These are phyloP conservation scores for Philopotamus ludificatus DNA, from an alignment of 1,140 invertebrate species.

Conservation along the genomic window DNA sequence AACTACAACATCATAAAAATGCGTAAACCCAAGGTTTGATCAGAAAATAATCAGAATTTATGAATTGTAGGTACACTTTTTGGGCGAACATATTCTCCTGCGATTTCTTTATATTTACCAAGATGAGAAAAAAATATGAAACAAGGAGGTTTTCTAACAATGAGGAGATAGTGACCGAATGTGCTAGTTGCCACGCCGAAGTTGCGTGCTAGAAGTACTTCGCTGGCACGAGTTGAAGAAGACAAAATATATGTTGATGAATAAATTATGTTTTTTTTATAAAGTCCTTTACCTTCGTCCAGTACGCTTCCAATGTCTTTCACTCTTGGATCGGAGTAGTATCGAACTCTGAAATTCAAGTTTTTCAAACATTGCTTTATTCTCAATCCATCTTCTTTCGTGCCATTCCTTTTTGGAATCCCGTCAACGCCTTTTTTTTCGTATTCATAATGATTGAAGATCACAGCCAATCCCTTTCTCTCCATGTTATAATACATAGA, in stretches of 20 bases:
- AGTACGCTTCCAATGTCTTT: neutral
- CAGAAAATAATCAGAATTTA: neutral
- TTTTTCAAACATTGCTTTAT: conserved; percentile 2
- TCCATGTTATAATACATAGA: conserved; percentile 4
- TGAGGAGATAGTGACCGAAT: too few species aligned
- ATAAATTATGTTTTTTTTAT: too few species aligned
- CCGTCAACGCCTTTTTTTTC: neutral
- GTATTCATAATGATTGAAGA: conserved; percentile 18
- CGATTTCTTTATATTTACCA: too few species aligned
- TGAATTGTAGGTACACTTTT: neutral
- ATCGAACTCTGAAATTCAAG: conserved; percentile 1
- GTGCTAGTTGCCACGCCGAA: too few species aligned
- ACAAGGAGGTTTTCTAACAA: too few species aligned
- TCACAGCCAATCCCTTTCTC: neutral
- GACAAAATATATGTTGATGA: too few species aligned
- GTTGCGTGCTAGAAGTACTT: too few species aligned
- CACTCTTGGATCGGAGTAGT: neutral
- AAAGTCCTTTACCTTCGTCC: neutral
- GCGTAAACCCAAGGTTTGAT: neutral
- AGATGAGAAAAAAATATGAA: too few species aligned
- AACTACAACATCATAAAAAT: neutral
- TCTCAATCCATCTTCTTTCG: neutral
- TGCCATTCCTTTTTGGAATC: conserved; percentile 1
- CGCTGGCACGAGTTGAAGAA: too few species aligned
- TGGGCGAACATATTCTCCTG: too few species aligned